These are phyloP conservation scores for Coremacera marginata DNA, from an alignment of 2,888 invertebrate genomes.

Conservation along the genomic window DNA sequence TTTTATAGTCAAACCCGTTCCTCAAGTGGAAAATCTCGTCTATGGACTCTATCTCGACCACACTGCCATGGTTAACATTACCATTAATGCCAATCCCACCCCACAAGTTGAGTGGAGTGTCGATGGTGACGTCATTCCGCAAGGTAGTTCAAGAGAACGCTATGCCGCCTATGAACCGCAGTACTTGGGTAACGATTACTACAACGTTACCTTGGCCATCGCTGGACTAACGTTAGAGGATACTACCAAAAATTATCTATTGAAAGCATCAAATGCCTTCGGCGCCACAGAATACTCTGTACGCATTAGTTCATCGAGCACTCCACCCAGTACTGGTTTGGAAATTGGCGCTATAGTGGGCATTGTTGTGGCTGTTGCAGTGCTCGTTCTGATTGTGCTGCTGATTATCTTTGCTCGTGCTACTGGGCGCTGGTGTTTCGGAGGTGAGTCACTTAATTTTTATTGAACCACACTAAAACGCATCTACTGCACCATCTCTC, in stretches of 20 bases:
- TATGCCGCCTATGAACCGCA: slow-evolving; percentile 64
- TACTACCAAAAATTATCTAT: slow-evolving; percentile 78
- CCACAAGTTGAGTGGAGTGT: slow-evolving; percentile 80
- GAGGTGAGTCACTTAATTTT: slow-evolving; percentile 75
- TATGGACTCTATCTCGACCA: slow-evolving; percentile 82
- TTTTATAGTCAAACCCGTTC: slow-evolving; percentile 76
- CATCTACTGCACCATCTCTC: background rate
- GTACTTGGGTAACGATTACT: slow-evolving; percentile 73
- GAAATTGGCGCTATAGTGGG: slow-evolving; percentile 84
- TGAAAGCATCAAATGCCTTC: slow-evolving; percentile 78
- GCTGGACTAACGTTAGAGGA: slow-evolving; percentile 80
- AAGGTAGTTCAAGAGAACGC: slow-evolving; percentile 69
- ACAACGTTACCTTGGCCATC: slow-evolving; percentile 78
- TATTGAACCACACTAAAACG: background rate
- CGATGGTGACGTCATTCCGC: slow-evolving; percentile 71
- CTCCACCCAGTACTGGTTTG: slow-evolving; percentile 77
- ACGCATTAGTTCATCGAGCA: slow-evolving; percentile 78
- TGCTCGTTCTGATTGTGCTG: slow-evolving; percentile 78
- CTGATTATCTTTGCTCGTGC: slow-evolving; percentile 79
- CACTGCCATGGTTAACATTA: slow-evolving; percentile 80
- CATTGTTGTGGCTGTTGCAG: slow-evolving; percentile 77
- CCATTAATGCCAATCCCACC: slow-evolving; percentile 78
- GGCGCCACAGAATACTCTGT: slow-evolving; percentile 77
- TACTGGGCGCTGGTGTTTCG: slow-evolving; percentile 89
- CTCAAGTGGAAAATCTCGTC: slow-evolving; percentile 74